Conservation (phyloP, 2,113 vertebrate species). For the Rhagologus leucostigma region DNA sequence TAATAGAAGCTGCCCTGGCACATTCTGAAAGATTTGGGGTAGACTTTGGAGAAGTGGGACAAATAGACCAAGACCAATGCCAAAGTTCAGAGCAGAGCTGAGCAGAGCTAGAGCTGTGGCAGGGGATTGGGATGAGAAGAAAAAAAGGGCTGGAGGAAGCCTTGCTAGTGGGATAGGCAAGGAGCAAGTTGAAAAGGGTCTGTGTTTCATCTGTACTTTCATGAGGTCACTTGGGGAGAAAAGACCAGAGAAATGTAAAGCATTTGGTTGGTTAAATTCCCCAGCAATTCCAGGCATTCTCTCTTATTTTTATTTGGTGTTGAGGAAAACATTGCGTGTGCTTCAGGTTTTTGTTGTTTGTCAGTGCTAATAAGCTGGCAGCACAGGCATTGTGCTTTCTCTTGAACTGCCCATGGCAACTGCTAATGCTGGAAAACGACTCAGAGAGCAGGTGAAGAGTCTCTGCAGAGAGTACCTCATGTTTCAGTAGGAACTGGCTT, state of each 20-base stretch:
- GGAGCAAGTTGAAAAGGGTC: neutral
- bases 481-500: neutral
- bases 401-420: neutral
- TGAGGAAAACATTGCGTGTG: neutral
- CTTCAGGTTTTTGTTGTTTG: neutral
- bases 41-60: neutral
- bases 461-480: neutral
- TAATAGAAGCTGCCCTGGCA: neutral
- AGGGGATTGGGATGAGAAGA: neutral
- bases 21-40: neutral
- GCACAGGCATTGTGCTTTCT: neutral
- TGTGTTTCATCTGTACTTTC: neutral
- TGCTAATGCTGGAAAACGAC: neutral
- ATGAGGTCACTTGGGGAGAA: neutral
- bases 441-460: neutral
- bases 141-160: neutral
- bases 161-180: neutral
- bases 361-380: neutral
- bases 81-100: neutral
- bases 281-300: conserved; percentile 24
- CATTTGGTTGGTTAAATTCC: conserved; percentile 9
- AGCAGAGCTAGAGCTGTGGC: neutral
- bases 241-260: conserved; percentile 32
- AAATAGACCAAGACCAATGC: fast-evolving
- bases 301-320: neutral